A percentile compares a stretch with the other conserved stretches of the same genome.
These are phyloP conservation scores for Murina feae DNA, from an alignment of 2,113 vertebrate species.

Conservation along the genomic window DNA sequence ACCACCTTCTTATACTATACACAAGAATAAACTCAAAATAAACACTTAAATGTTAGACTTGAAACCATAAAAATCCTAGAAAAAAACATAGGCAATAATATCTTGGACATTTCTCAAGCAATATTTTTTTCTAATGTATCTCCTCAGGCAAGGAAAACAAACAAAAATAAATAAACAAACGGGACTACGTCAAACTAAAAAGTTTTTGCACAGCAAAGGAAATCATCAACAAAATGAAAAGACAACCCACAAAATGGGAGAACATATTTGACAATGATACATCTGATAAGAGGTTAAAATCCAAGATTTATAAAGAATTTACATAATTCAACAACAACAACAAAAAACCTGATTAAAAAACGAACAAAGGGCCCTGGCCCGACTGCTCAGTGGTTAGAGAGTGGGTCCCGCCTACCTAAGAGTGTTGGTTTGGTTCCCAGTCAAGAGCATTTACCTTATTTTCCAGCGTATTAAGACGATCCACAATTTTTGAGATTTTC, in stretches of 20 bases:
- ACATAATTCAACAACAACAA: not conserved
- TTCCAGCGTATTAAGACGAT: too few relatives aligned
- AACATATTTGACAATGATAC: not conserved
- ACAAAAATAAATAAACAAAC: not conserved
- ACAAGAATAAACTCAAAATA: too few relatives aligned
- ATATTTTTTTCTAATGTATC: too few relatives aligned
- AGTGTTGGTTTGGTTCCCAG: too few relatives aligned
- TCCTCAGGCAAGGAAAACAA: not conserved
- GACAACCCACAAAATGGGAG: not conserved
- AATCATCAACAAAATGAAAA: not conserved
- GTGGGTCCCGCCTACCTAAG: too few relatives aligned
- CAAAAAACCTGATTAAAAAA: not conserved
- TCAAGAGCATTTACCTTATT: too few relatives aligned
- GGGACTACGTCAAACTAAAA: not conserved
- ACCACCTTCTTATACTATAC: not conserved
- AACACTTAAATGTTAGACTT: not conserved
- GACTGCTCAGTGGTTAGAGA: too few relatives aligned
- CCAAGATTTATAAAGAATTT: not conserved
- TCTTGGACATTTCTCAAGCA: not conserved
- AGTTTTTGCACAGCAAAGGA: not conserved
- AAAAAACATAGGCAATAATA: not conserved
- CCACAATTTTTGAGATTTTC: too few relatives aligned
- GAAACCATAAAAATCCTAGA: not conserved
- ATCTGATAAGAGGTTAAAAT: not conserved
- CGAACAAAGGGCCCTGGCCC: not conserved